Evolutionary conservation across 1,140 invertebrate genomes (phyloP).

Genomic region (Muscidifurax raptorellus): DNA sequence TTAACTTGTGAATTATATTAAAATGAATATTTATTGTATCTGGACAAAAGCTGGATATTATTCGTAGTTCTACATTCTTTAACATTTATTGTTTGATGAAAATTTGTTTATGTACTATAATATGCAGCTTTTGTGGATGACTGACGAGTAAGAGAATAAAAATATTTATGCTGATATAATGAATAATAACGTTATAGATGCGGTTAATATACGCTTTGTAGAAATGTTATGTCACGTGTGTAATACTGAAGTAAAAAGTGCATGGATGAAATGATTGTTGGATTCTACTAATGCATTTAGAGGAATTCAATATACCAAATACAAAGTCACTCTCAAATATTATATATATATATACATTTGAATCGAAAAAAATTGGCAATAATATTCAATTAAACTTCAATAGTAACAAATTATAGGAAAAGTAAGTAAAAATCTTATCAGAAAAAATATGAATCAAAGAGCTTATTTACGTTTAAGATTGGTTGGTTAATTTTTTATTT

Average conservation of each 20-base stretch:
- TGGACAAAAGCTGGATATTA: neutral
- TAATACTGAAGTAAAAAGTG: neutral
- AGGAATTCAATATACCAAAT: neutral
- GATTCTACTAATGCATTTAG: constrained; percentile 26
- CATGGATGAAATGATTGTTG: neutral
- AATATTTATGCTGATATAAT: neutral
- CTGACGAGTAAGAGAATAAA: neutral
- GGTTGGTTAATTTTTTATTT: too few relatives aligned
- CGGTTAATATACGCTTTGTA: neutral
- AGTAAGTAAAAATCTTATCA: neutral
- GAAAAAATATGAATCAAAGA: neutral
- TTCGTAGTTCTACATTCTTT: neutral
- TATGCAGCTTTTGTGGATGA: neutral
- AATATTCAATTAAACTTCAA: neutral
- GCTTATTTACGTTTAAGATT: too few relatives aligned
- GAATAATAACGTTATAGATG: neutral
- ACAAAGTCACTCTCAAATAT: constrained; percentile 23
- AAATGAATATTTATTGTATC: neutral
- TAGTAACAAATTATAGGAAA: too few relatives aligned
- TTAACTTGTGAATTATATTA: neutral
- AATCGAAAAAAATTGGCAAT: neutral
- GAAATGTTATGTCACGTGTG: neutral
- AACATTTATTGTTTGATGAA: neutral
- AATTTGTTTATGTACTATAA: neutral
- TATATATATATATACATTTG: constrained; percentile 5